Base-by-base conservation (phyloP, 2,113 vertebrate species). In the Narcine bancroftii region DNA sequence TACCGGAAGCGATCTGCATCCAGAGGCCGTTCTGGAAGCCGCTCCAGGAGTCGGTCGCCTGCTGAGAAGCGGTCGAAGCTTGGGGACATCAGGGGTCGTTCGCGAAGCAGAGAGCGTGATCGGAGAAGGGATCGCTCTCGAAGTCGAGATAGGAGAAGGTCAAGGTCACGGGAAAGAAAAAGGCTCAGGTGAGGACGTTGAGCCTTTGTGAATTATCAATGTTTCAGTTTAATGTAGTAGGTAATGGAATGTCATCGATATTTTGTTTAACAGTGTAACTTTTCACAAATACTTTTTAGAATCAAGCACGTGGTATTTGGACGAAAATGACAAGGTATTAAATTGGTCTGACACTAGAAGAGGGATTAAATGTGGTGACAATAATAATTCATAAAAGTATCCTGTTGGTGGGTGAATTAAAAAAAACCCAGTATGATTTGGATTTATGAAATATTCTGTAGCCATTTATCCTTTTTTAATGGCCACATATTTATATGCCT, bases 1-100 rank as follows among this genome's bases (percentile, higher is more conserved):
- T 99, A 99, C 45, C 97, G 99, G 92, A 99, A 99, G 92, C 97
- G 98, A 3, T 99, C 99, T 0, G 94, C 97, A 0, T 99, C 98
- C 0, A 96, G 98, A 3, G 98, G 98, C 0, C 96, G 99, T 17
- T 99, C 99, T 0, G 97, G 97, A 0, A 98, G 96, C 94, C 96
- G 97, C 0, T 99, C 99, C 0, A 96, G 98, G 92, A 99, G 98
- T 81, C 98, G 97, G 0, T 99, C 99, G 63, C 98, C 99, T 0
- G 95, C 96, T 1, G 98, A 99, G 93, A 99, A 99, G 93, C 97
- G 98, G 93, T 96, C 96, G 21, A 99, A 99, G 75, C 97, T 97
- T 11, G 97, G 98, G 21, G 98, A 99, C 85, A 96, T 96, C 45
- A 69, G 89, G 71, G 94, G 96, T 3, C 95, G 96, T 0, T 97